These are phyloP conservation scores for Oxygymnocypris stewartii DNA, from an alignment of 2,113 vertebrate species.

Conservation along the genomic window DNA sequence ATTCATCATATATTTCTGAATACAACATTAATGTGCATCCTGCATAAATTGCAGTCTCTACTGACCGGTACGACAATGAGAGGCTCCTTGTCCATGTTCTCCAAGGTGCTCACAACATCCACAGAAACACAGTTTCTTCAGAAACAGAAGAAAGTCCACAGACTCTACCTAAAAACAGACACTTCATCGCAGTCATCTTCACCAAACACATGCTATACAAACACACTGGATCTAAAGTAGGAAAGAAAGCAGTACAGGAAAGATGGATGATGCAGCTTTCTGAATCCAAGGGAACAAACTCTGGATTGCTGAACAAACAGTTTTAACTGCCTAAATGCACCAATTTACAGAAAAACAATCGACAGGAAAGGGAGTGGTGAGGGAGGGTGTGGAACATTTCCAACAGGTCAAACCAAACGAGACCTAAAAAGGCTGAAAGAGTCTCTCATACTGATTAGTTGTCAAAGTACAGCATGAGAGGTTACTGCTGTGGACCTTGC, in stretches of 20 bases:
- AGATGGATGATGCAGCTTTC: background rate
- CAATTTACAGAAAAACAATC: constrained; percentile 45
- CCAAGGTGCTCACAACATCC: constrained; percentile 50
- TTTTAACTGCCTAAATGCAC: constrained; percentile 55
- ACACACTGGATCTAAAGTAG: background rate
- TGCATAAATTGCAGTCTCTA: constrained; percentile 27
- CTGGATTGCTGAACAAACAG: constrained; percentile 25
- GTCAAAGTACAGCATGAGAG: background rate
- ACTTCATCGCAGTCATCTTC: constrained; percentile 50
- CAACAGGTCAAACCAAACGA: constrained; percentile 39
- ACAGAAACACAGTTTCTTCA: too few relatives aligned
- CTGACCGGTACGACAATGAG: constrained; percentile 69
- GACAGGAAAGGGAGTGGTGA: constrained; percentile 49
- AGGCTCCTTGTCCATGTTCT: constrained; percentile 60
- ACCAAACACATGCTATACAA: background rate
- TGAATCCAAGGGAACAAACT: background rate
- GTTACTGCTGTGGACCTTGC: background rate
- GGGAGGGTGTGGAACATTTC: constrained; percentile 48
- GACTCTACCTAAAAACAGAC: constrained; percentile 30
- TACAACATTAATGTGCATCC: background rate
- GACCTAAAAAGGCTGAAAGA: constrained; percentile 18
- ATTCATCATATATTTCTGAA: background rate
- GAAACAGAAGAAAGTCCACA: constrained; percentile 39
- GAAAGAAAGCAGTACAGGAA: background rate
- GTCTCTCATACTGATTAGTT: background rate